Evolutionary conservation across 1,140 invertebrate genomes (phyloP).

Genomic region (Bicyclus anynana): DNA sequence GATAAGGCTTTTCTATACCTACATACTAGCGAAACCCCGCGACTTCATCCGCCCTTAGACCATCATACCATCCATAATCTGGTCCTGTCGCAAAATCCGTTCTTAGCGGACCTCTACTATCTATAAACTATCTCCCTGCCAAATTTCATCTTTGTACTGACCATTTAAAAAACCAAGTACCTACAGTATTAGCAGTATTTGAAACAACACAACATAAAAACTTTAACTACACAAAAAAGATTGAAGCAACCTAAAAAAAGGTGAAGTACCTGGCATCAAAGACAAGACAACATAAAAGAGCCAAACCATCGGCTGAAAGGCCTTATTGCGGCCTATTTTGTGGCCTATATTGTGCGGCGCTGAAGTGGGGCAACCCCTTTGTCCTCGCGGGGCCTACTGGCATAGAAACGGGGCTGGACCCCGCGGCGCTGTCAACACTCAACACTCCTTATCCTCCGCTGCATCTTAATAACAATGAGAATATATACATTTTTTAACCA

Average conservation of each 20-base stretch:
- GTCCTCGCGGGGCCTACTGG: background rate
- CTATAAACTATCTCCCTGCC: too few relatives aligned
- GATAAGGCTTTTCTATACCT: too few relatives aligned
- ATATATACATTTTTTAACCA: background rate
- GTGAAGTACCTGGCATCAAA: background rate
- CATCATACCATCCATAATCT: too few relatives aligned
- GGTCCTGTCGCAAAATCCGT: too few relatives aligned
- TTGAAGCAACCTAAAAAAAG: background rate
- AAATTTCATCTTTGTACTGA: too few relatives aligned
- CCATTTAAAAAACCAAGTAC: too few relatives aligned
- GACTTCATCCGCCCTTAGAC: too few relatives aligned
- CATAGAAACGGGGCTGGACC: background rate
- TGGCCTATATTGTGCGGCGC: background rate
- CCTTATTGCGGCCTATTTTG: background rate
- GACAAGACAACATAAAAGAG: background rate
- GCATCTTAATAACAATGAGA: background rate
- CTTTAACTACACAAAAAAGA: background rate
- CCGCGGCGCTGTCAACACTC: background rate
- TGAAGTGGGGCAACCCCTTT: background rate
- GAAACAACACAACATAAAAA: too few relatives aligned
- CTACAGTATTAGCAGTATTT: too few relatives aligned
- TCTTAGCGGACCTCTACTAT: too few relatives aligned
- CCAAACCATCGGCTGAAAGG: background rate
- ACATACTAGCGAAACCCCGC: too few relatives aligned
- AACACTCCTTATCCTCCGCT: background rate